Evolutionary conservation across 2,113 vertebrate genomes (phyloP), one percentile per base, ranked within the genome.

Genomic region (Anseranas semipalmata): DNA sequence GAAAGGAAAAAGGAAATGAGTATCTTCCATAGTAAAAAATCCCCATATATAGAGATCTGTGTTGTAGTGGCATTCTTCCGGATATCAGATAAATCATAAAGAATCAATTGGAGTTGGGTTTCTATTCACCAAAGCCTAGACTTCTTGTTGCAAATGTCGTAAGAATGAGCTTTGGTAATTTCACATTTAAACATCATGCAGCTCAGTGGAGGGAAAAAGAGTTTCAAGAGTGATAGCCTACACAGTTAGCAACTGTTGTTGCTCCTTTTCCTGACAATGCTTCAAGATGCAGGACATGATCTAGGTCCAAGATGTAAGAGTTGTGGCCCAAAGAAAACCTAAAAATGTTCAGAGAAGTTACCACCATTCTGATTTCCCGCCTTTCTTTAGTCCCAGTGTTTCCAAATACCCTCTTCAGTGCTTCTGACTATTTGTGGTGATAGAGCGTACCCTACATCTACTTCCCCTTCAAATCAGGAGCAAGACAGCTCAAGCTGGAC

Each of bases 171-270:
- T 88, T 37, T 59, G 50, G 41, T 71, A 83, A 83, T 80, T 33
- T 27, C 68, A 60, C 21, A 21, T 6, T 50, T 41, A 84, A 83
- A 66, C 4, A 8, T 65, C 39, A 27, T 17, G 50, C 37, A 83
- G 63, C 22, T 1, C 46, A 41, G 28, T 8, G 4, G 3, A 4
- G 56, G 15, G 4, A 3, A 60, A 4, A 20, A 20, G 4, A 27
- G 3, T 76, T 86, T 79, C 28, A 70, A 56, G 53, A 83, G 4
- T 27, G 67, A 66, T 12, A 77, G 35, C 0, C 0, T 4, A 92
- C 15, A 56, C 1, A 62, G 16, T 12, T 60, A 73, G 32, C 55
- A 87, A 80, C 22, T 74, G 9, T 18, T 73, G 37, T 21, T 73
- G 41, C 50, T 83, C 22, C 56, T 73, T 85, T 77, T 90, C 24